These are phyloP conservation scores for Mamestra brassicae DNA, from an alignment of 2,888 invertebrate species.

Conservation along the genomic window DNA sequence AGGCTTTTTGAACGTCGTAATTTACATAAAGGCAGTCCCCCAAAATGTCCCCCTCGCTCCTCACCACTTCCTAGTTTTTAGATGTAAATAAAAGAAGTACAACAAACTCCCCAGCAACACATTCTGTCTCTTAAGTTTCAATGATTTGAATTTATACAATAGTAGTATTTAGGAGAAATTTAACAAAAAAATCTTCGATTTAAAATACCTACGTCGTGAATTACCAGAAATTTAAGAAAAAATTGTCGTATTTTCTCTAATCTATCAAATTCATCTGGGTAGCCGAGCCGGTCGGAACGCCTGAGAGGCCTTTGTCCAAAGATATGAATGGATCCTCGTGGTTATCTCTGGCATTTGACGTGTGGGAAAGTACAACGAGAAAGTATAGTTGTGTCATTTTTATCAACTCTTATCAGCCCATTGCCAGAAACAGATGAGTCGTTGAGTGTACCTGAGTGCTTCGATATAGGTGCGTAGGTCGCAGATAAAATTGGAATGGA, in stretches of 20 bases:
- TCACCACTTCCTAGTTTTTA: no score
- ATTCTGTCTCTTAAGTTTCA: no score
- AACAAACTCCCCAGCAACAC: no score
- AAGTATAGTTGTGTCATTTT: conserved; percentile 37
- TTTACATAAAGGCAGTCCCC: no score
- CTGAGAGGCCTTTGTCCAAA: not conserved
- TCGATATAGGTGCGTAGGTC: conserved; percentile 23
- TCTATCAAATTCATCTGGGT: not conserved
- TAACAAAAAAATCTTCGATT: not conserved
- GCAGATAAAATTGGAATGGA: conserved; percentile 11
- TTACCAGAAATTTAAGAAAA: not conserved
- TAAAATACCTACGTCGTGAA: no score
- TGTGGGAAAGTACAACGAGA: conserved; percentile 49
- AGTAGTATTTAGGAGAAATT: not conserved
- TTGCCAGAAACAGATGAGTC: conserved; percentile 12
- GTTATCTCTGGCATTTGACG: conserved; percentile 38
- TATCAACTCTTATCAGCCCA: conserved; percentile 37
- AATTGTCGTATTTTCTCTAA: not conserved
- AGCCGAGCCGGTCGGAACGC: not conserved
- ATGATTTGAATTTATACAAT: no score
- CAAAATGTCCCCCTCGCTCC: no score
- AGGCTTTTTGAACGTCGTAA: no score
- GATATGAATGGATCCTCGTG: conserved; percentile 28
- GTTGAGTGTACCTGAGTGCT: not conserved
- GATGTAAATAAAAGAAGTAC: no score